phyloP scores from a whole-genome alignment of 2,888 invertebrate genomes.

The Tortrix viridana region DNA sequence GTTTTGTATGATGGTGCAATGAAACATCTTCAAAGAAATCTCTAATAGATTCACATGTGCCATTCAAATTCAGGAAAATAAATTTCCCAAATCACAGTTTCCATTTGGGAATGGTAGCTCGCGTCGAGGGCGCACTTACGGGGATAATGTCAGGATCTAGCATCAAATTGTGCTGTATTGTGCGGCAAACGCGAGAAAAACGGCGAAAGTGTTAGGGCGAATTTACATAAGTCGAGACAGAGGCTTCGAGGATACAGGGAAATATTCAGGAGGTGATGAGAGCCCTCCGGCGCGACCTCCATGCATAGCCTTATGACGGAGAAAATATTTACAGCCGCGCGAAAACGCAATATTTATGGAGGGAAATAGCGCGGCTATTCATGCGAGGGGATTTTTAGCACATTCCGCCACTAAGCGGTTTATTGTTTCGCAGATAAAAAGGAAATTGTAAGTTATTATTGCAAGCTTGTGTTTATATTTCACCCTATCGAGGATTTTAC shows the following conservation, averaged over 20 bases:
- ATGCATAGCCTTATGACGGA: slow-evolving; percentile 76
- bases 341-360: slow-evolving; percentile 76
- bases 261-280: slow-evolving; percentile 82
- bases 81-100: slow-evolving; percentile 66
- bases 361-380: slow-evolving; percentile 58
- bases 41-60: slow-evolving; percentile 47
- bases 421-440: slow-evolving; percentile 62
- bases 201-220: slow-evolving; percentile 78
- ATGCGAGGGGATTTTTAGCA: slow-evolving; percentile 51
- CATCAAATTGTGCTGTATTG: slow-evolving; percentile 81
- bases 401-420: slow-evolving; percentile 56
- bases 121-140: slow-evolving; percentile 62
- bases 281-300: slow-evolving; percentile 71
- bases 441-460: slow-evolving; percentile 60
- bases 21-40: slow-evolving; percentile 12
- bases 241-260: slow-evolving; percentile 73
- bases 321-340: slow-evolving; percentile 76
- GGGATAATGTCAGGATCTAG: slow-evolving; percentile 72
- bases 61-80: slow-evolving; percentile 59
- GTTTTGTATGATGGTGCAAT: slow-evolving; percentile 38
- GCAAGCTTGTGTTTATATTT: slow-evolving; percentile 16
- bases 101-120: slow-evolving; percentile 61
- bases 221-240: slow-evolving; percentile 84
- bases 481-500: slow-evolving; percentile 10
- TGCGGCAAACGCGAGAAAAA: slow-evolving; percentile 80